phyloP scores from a whole-genome alignment of 1,140 invertebrate genomes.

The Amyelois transitella region DNA sequence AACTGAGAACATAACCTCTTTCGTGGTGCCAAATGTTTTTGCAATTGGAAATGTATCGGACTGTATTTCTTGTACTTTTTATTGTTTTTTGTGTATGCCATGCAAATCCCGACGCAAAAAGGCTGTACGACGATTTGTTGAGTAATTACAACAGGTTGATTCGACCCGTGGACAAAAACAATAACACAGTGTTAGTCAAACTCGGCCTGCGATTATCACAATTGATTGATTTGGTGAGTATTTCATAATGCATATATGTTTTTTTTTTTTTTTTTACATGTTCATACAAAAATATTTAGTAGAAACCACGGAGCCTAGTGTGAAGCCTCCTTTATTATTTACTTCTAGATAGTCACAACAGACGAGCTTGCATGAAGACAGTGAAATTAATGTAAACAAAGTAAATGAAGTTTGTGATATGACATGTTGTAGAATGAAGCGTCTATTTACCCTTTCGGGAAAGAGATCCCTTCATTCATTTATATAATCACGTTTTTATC shows the following conservation, averaged over 20 bases:
- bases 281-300: no score
- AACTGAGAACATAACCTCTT: not conserved
- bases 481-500: no score
- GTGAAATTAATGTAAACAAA: no score
- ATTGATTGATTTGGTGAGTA: conserved; percentile 94
- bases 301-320: no score
- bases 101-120: conserved; percentile 91
- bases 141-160: conserved; percentile 97
- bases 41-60: conserved; percentile 16
- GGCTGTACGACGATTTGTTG: conserved; percentile 95
- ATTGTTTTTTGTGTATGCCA: conserved; percentile 32
- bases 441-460: no score
- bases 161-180: conserved; percentile 93
- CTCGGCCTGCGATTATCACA: conserved; percentile 94
- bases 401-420: no score
- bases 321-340: no score
- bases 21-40: not conserved
- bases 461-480: no score
- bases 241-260: not conserved
- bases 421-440: no score
- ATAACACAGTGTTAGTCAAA: conserved; percentile 80
- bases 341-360: no score
- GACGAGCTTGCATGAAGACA: no score
- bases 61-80: conserved; percentile 27
- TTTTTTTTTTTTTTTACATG: not conserved